Conservation (phyloP, 2,888 invertebrate species). For the Eudemis profundana region DNA sequence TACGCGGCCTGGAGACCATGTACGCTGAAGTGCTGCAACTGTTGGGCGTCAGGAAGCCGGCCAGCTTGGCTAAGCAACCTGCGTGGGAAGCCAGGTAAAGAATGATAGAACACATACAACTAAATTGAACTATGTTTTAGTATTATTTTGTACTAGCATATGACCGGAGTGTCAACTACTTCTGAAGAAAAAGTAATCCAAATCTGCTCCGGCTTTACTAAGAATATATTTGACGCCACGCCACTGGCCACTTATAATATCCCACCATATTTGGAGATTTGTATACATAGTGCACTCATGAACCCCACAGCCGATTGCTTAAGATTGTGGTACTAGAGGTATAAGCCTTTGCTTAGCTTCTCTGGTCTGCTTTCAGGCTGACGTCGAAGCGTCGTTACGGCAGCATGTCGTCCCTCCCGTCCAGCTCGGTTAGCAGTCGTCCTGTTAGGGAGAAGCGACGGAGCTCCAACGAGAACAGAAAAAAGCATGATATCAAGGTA, state of each 20-base stretch:
- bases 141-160: too few relatives aligned
- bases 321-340: too few relatives aligned
- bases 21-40: conserved; percentile 91
- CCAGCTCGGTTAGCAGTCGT: conserved; percentile 92
- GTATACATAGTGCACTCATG: too few relatives aligned
- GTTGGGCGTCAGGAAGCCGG: conserved; percentile 66
- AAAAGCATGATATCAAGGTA: conserved; percentile 90
- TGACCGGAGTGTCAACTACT: too few relatives aligned
- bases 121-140: too few relatives aligned
- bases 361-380: conserved; percentile 59
- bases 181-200: too few relatives aligned
- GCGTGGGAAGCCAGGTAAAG: conserved; percentile 82
- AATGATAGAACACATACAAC: background rate
- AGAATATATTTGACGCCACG: too few relatives aligned
- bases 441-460: conserved; percentile 90
- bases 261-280: too few relatives aligned
- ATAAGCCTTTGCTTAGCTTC: too few relatives aligned
- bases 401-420: conserved; percentile 93
- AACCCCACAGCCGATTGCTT: too few relatives aligned
- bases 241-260: too few relatives aligned
- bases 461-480: conserved; percentile 88
- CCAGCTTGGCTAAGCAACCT: conserved; percentile 70
- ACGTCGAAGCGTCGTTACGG: conserved; percentile 88
- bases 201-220: too few relatives aligned
- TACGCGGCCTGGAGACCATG: conserved; percentile 94